Conservation (phyloP, 2,888 invertebrate genomes). For the Trachelus tabidus region DNA sequence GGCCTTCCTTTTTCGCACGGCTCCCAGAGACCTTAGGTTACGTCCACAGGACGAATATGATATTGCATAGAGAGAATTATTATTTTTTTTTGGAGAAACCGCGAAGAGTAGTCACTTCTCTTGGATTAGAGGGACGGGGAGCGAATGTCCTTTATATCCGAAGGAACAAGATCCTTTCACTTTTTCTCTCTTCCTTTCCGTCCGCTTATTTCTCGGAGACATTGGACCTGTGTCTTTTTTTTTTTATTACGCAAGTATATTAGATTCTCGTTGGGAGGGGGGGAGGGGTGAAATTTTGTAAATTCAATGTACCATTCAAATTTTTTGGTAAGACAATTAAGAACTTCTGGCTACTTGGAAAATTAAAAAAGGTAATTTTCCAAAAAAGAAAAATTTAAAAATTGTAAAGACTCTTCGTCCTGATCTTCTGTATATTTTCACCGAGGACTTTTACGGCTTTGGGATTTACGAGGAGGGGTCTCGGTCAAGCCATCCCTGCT, state of each 20-base stretch:
- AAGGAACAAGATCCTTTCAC: neutral
- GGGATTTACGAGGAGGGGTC: neutral
- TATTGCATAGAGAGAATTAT: neutral
- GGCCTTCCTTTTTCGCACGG: conserved; percentile 9
- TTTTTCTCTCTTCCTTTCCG: conserved; percentile 13
- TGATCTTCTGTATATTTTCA: neutral
- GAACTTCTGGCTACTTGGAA: too few species aligned
- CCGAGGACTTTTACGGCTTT: neutral
- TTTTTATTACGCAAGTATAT: neutral
- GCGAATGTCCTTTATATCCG: neutral
- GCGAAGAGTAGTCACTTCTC: neutral
- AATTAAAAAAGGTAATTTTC: neutral
- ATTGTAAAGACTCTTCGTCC: neutral
- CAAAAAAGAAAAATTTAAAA: neutral
- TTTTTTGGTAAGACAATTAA: too few species aligned
- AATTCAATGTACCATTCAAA: too few species aligned
- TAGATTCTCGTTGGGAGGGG: neutral
- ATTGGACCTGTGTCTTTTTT: neutral
- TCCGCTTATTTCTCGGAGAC: neutral
- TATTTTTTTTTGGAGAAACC: neutral
- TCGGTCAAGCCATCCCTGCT: neutral
- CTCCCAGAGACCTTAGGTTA: neutral
- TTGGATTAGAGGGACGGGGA: neutral
- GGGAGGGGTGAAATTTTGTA: neutral
- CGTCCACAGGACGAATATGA: neutral